Evolutionary conservation across 2,113 vertebrate genomes (phyloP).

Genomic region (Andinoacara biseriatus): DNA sequence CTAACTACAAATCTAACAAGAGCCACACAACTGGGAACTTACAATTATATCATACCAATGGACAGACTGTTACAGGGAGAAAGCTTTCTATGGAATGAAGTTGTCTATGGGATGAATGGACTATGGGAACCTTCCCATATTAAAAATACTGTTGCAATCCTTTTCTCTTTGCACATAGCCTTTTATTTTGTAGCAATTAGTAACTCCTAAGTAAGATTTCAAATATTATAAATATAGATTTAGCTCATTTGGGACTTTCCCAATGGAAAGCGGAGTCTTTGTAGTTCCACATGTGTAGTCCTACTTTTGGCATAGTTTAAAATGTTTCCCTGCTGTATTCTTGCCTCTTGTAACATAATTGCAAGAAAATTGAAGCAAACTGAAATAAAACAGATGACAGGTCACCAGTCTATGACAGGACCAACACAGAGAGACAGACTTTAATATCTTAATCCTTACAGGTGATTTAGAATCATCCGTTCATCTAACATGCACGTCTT

Average conservation of each 20-base stretch:
- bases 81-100: constrained; percentile 31
- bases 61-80: constrained; percentile 33
- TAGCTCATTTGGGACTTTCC: not conserved
- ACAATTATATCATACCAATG: constrained; percentile 64
- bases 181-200: not conserved
- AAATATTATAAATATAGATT: constrained; percentile 22
- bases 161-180: not conserved
- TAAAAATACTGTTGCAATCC: not conserved
- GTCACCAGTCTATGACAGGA: not conserved
- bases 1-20: constrained; percentile 67
- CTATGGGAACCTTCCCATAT: constrained; percentile 49
- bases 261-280: not conserved
- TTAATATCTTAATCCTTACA: not conserved
- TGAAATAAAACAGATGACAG: not conserved
- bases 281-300: not conserved
- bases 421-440: not conserved
- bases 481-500: too few relatives aligned
- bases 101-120: not conserved
- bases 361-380: not conserved
- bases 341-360: not conserved
- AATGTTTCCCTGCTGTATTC: not conserved
- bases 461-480: not conserved
- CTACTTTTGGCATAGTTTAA: not conserved
- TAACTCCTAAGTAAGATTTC: not conserved
- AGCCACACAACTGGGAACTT: constrained; percentile 53